These are phyloP conservation scores for Brachyistius frenatus DNA, from an alignment of 2,113 vertebrate species.

Conservation along the genomic window DNA sequence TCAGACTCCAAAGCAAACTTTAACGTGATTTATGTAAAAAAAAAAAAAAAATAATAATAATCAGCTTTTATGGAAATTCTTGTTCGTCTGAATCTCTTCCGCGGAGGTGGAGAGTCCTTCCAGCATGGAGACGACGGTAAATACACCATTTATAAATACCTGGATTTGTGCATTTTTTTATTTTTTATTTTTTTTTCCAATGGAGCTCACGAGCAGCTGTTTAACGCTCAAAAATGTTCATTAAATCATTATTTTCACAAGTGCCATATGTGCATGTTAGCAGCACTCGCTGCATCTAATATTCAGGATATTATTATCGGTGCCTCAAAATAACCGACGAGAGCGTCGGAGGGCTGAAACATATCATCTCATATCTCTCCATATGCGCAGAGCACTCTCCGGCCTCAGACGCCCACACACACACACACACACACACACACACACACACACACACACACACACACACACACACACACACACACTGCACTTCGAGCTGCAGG, in stretches of 20 bases:
- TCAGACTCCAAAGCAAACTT: too few relatives aligned
- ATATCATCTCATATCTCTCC: conserved; percentile 25
- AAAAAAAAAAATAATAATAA: too few relatives aligned
- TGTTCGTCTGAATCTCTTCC: too few relatives aligned
- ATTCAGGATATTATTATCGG: conserved; percentile 7
- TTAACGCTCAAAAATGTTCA: not conserved
- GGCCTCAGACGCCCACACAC: conserved; percentile 38
- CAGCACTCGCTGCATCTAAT: conserved; percentile 17
- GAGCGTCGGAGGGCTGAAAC: conserved; percentile 19
- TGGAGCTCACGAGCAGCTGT: too few relatives aligned
- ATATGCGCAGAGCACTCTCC: conserved; percentile 9
- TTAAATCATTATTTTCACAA: not conserved
- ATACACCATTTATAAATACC: too few relatives aligned
- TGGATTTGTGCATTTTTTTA: too few relatives aligned
- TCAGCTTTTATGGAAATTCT: too few relatives aligned
- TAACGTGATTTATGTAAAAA: too few relatives aligned
- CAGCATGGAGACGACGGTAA: too few relatives aligned
- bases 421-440: conserved; percentile 44
- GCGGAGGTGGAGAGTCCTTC: too few relatives aligned
- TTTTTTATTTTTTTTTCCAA: too few relatives aligned
- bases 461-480: conserved; percentile 37
- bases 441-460: too few relatives aligned
- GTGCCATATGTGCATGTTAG: not conserved
- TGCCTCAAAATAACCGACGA: conserved; percentile 29
- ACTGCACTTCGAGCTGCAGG: conserved; percentile 27